Evolutionary conservation across 1,140 invertebrate species (phyloP).

Genomic region (Drosophila nannoptera): DNA sequence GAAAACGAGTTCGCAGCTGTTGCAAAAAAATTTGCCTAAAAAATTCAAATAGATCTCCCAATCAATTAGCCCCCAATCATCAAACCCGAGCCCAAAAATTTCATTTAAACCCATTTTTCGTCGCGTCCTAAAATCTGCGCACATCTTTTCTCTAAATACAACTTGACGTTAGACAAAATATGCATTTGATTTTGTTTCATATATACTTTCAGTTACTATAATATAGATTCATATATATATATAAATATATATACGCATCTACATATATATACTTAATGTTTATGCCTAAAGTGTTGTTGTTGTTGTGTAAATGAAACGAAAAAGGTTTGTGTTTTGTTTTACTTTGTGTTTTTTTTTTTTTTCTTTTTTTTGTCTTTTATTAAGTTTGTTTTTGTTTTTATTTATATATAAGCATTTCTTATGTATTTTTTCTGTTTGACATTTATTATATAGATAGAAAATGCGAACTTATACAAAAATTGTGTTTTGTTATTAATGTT

Average conservation of each 20-base stretch:
- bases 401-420: slow-evolving; percentile 59
- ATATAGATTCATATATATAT: slow-evolving; percentile 40
- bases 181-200: slow-evolving; percentile 32
- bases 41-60: slow-evolving; percentile 14
- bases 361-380: slow-evolving; percentile 30
- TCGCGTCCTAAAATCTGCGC: slow-evolving; percentile 37
- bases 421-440: slow-evolving; percentile 61
- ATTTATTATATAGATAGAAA: slow-evolving; percentile 66
- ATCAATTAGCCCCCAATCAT: no score
- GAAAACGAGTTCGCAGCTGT: slow-evolving; percentile 41
- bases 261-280: slow-evolving; percentile 31
- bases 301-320: slow-evolving; percentile 62
- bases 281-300: slow-evolving; percentile 51
- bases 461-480: slow-evolving; percentile 60
- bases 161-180: slow-evolving; percentile 74
- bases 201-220: slow-evolving; percentile 36
- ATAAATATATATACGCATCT: slow-evolving; percentile 37
- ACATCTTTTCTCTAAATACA: slow-evolving; percentile 55
- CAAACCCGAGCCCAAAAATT: slow-evolving; percentile 38
- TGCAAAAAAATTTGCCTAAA: slow-evolving; percentile 64
- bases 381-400: slow-evolving; percentile 44
- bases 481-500: slow-evolving; percentile 27
- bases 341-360: slow-evolving; percentile 38
- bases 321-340: slow-evolving; percentile 48
- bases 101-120: slow-evolving; percentile 31